These are phyloP conservation scores for Dioctria rufipes DNA, from an alignment of 2,888 invertebrate genomes.

Conservation along the genomic window DNA sequence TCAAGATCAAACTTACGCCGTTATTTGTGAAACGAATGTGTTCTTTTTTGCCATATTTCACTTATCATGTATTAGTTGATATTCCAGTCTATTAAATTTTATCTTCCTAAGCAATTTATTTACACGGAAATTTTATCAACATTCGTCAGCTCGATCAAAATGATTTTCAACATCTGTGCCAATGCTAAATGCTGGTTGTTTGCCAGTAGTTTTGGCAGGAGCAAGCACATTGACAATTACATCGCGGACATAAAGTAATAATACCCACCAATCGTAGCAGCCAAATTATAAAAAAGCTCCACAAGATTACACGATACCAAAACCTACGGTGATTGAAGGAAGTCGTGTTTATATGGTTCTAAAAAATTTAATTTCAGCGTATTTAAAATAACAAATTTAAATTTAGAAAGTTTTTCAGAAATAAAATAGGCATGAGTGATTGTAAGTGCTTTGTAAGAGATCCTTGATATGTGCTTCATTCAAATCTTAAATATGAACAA, in stretches of 20 bases:
- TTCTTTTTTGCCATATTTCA: neutral
- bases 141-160: neutral
- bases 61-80: neutral
- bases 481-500: too few species aligned
- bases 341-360: conserved; percentile 4
- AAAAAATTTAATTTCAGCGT: too few species aligned
- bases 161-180: neutral
- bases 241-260: conserved; percentile 53
- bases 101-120: neutral
- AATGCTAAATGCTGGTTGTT: conserved; percentile 42
- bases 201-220: conserved; percentile 56
- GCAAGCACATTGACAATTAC: conserved; percentile 55
- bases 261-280: conserved; percentile 60
- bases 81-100: neutral
- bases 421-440: too few species aligned
- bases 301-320: conserved; percentile 63
- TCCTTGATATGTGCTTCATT: too few species aligned
- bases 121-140: neutral
- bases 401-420: too few species aligned
- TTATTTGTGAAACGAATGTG: conserved; percentile 5
- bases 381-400: too few species aligned
- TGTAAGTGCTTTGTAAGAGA: too few species aligned
- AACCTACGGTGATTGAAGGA: conserved; percentile 60
- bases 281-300: conserved; percentile 62
- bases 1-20: neutral